Conservation (phyloP, 2,888 invertebrate species). For the Drosophila mimetica region DNA sequence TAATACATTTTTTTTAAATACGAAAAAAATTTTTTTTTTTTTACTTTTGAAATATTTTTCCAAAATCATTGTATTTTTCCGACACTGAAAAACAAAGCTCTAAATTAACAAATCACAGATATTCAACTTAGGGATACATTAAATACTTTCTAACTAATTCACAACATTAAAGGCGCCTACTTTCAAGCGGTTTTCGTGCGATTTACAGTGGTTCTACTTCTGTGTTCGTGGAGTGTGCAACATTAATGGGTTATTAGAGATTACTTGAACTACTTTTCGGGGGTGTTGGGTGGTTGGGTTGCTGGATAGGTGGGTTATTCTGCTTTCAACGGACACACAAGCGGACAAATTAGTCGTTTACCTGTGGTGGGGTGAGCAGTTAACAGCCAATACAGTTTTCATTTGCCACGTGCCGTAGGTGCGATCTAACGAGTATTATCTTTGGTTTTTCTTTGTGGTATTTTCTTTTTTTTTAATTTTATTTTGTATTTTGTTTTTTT, state of each 20-base stretch:
- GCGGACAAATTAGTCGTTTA: constrained; percentile 38
- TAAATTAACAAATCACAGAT: constrained; percentile 4
- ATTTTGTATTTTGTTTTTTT: constrained; percentile 5
- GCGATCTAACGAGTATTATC: constrained; percentile 32
- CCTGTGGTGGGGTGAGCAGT: constrained; percentile 38
- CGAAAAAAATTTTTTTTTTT: too few relatives aligned
- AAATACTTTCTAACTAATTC: constrained; percentile 4
- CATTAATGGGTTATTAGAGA: constrained; percentile 2
- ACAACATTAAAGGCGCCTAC: constrained; percentile 7
- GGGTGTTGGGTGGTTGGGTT: neutral
- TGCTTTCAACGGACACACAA: constrained; percentile 15
- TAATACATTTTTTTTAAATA: too few relatives aligned
- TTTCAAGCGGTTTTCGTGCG: neutral
- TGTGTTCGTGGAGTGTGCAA: constrained; percentile 2
- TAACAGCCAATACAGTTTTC: constrained; percentile 57
- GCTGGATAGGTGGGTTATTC: neutral
- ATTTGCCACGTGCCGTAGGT: constrained; percentile 67
- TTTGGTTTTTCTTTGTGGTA: constrained; percentile 3
- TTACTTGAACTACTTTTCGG: constrained; percentile 1
- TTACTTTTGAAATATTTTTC: too few relatives aligned
- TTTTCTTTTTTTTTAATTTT: constrained; percentile 7
- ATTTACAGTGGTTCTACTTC: neutral
- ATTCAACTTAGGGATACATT: constrained; percentile 8
- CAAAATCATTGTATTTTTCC: neutral
- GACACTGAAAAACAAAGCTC: neutral